Evolutionary conservation across 2,888 invertebrate genomes (phyloP), one percentile per base, ranked within the genome.

Genomic region (Metellina segmentata): DNA sequence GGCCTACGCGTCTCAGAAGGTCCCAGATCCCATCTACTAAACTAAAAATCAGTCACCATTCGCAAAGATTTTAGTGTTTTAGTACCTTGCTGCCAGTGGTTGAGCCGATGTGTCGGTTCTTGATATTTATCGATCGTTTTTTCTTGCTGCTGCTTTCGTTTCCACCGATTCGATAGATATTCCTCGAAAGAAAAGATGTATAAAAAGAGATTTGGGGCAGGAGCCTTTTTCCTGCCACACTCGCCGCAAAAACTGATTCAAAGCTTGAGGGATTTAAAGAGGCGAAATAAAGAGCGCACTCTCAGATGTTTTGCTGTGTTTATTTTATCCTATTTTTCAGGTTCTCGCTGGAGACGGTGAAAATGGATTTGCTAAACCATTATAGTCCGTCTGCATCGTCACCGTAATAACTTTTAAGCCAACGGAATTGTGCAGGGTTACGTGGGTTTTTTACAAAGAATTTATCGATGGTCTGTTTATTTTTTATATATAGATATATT

Each of bases 21-120:
- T 88, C 88, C 88, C 88, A 88, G 48, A 88, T 61, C 88, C 72
- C 88, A 81, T 88, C 79, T 75, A 11, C 81, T 88, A 75, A 81
- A 88, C 88, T 61, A 53, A 81, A 81, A 88, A 88, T 88, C 88
- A 81, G 81, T 81, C 81, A 75, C 88, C 72, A 49, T 81, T 88
- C 88, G 7, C 48, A 6, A 20, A 81, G 71, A 81, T 87, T 71
- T 87, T 72, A 9, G 52, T 74, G 82, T 82, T 82, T 82, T 82
- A 82, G 71, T 70, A 20, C 72, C 77, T 61, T 19, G 51, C 20
- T 48, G 72, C 75, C 74, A 74, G 75, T 9, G 74, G 61, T 85
- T 61, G 74, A 75, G 74, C 74, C 48, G 52, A 53, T 48, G 74
- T 53, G 53, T 74, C 20, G 52, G 78, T 19, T 52, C 78, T 48